A percentile compares a stretch with the other conserved stretches of the same genome.
Conservation (phyloP, 2,797 vertebrate species). For the Rhincodon typus region DNA sequence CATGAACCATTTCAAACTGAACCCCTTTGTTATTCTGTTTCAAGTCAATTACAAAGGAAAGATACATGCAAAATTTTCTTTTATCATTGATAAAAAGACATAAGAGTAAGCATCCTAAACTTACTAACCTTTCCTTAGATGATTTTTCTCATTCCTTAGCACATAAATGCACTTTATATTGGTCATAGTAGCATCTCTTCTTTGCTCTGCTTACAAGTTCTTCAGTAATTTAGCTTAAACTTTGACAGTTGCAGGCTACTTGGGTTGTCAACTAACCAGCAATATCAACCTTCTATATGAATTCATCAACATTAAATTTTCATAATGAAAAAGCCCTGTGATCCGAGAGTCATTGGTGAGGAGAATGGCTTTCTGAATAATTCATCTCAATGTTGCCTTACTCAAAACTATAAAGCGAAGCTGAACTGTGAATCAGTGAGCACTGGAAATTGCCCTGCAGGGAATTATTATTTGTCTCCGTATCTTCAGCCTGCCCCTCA, state of each 20-base stretch:
- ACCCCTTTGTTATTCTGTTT: not conserved
- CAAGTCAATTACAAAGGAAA: not conserved
- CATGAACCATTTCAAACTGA: not conserved
- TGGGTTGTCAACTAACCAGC: slow-evolving; percentile 25
- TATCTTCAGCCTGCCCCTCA: slow-evolving; percentile 21
- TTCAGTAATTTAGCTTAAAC: slow-evolving; percentile 31
- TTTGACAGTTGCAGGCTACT: slow-evolving; percentile 19
- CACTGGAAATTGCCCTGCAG: slow-evolving; percentile 17
- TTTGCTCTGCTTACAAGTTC: not conserved
- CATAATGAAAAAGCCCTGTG: slow-evolving; percentile 28
- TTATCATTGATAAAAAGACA: not conserved
- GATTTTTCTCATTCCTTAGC: not conserved
- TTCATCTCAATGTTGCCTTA: slow-evolving; percentile 32
- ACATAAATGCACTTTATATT: not conserved
- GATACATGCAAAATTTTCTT: not conserved
- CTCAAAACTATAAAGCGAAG: slow-evolving; percentile 24
- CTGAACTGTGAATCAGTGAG: slow-evolving; percentile 31
- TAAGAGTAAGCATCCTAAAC: not conserved
- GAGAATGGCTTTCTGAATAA: slow-evolving; percentile 32
- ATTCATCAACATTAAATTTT: slow-evolving; percentile 36
- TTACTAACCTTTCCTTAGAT: not conserved
- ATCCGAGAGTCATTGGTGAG: slow-evolving; percentile 29
- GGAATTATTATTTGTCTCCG: slow-evolving; percentile 8
- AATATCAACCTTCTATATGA: slow-evolving; percentile 25
- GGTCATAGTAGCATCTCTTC: not conserved